A percentile compares a stretch with the other conserved stretches of the same genome.
phyloP scores from a whole-genome alignment of 2,888 invertebrate genomes.

The Sycophila texana region DNA sequence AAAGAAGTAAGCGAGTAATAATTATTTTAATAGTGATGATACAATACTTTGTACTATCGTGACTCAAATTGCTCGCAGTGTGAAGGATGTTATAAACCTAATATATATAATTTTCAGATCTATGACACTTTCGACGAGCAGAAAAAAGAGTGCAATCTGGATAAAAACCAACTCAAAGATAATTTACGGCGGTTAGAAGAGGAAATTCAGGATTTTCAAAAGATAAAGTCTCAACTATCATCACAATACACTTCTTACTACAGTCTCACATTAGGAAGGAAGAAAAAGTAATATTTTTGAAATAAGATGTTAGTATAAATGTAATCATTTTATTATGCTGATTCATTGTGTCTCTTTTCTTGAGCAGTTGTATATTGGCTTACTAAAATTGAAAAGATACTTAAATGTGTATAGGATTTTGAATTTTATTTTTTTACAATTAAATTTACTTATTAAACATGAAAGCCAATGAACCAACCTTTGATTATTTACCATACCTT shows the following conservation, averaged over 20 bases:
- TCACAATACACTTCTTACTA: constrained; percentile 84
- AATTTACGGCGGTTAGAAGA: constrained; percentile 94
- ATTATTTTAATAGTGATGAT: background rate
- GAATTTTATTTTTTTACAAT: background rate
- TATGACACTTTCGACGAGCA: background rate
- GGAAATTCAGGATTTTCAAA: constrained; percentile 92
- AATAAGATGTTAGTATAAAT: background rate
- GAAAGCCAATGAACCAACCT: too few species aligned
- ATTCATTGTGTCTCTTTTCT: background rate
- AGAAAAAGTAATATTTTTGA: constrained; percentile 81
- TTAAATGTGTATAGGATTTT: background rate
- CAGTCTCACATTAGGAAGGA: constrained; percentile 93
- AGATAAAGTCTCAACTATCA: constrained; percentile 85
- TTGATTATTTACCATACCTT: background rate
- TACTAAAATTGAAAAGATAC: background rate
- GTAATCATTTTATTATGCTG: background rate
- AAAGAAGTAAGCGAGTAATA: constrained; percentile 85
- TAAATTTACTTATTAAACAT: background rate
- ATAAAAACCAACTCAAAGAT: constrained; percentile 80
- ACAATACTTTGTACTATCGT: background rate
- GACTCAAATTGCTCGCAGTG: too few species aligned
- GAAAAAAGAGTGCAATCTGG: background rate
- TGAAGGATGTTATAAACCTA: too few species aligned
- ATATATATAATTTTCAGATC: background rate
- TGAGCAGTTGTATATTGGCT: background rate